Evolutionary conservation across 2,113 vertebrate species (phyloP), one percentile per base, ranked within the genome.

Genomic region (Tragulus kanchil): DNA sequence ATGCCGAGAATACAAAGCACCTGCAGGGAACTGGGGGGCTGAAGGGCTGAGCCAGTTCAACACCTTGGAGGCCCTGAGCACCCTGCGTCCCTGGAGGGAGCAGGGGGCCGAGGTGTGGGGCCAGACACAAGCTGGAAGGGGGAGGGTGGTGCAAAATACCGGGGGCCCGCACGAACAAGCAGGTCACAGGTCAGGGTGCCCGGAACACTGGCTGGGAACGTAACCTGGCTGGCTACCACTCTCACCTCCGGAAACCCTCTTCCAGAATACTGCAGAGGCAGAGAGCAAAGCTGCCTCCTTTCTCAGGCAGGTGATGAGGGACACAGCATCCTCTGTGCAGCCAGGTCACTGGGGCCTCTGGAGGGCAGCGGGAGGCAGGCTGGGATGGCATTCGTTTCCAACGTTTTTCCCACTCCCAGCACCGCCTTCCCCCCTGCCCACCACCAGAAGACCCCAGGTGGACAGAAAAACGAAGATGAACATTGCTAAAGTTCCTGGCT

Each of bases 161-260:
- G n/a, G n/a, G n/a, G n/a, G 58, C 9, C 19, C 36, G 8, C 10
- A 21, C 14, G 3, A 16, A 69, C 36, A 12, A 65, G n/a, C 42
- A 61, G 62, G 42, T 89, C 95, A 88, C 99, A 99, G 3, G 97
- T 73, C 95, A 59, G 97, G 11, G 98, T 97, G 83, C 98, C 89
- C 62, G 98, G 96, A 62, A 99, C 36, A 95, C 98, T 99, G 0
- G 99, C 99, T 3, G 98, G 89, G 25, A 98, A 99, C 98, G 99
- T 99, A 28, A 77, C 15, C 48, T 52, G 1, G 3, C 77, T n/a
- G 23, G 36, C 58, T 7, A 12, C 12, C 58, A 15, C 28, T 50
- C 75, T 58, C 23, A 48, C 6, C 17, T 31, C 54, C 45, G 65
- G 52, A 94, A 73, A 77, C 15, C 21, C 50, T 71, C 52, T 79